These are phyloP conservation scores for Ceratitis capitata DNA, from an alignment of 1,140 invertebrate genomes.

Conservation along the genomic window DNA sequence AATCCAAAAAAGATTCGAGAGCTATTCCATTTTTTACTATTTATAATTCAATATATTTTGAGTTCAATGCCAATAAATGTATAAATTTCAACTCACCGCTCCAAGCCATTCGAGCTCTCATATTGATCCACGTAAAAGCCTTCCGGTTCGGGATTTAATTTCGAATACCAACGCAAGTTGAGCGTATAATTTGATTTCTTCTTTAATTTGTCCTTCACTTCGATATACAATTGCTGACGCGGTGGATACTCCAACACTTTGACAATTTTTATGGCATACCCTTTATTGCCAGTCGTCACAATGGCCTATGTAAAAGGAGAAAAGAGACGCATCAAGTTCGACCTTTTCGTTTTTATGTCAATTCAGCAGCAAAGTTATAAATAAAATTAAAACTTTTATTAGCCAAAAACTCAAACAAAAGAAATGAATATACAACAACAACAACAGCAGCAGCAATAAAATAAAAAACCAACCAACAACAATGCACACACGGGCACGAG, in stretches of 20 bases:
- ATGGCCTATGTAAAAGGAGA: constrained; percentile 70
- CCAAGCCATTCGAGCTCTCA: constrained; percentile 76
- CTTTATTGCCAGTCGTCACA: constrained; percentile 72
- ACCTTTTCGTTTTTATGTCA: neutral
- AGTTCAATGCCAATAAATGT: too few relatives aligned
- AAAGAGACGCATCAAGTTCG: neutral
- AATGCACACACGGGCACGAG: too few relatives aligned
- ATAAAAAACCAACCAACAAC: too few relatives aligned
- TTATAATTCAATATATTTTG: too few relatives aligned
- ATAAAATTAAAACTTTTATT: neutral
- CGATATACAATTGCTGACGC: constrained; percentile 87
- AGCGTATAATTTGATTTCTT: constrained; percentile 84
- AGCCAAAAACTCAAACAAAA: constrained; percentile 3
- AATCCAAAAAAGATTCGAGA: too few relatives aligned
- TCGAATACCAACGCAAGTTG: constrained; percentile 84
- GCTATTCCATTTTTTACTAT: too few relatives aligned
- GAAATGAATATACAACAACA: neutral
- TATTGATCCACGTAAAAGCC: constrained; percentile 95
- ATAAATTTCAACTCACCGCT: constrained; percentile 76
- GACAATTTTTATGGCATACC: constrained; percentile 76
- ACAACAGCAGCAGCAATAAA: neutral
- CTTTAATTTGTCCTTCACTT: constrained; percentile 81
- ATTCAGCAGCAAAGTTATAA: neutral
- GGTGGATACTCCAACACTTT: constrained; percentile 82
- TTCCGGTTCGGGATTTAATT: constrained; percentile 80